A percentile compares a stretch with the other conserved stretches of the same genome.
These are phyloP conservation scores for Zhengitettix transpicula DNA, from an alignment of 2,888 invertebrate genomes.

Conservation along the genomic window DNA sequence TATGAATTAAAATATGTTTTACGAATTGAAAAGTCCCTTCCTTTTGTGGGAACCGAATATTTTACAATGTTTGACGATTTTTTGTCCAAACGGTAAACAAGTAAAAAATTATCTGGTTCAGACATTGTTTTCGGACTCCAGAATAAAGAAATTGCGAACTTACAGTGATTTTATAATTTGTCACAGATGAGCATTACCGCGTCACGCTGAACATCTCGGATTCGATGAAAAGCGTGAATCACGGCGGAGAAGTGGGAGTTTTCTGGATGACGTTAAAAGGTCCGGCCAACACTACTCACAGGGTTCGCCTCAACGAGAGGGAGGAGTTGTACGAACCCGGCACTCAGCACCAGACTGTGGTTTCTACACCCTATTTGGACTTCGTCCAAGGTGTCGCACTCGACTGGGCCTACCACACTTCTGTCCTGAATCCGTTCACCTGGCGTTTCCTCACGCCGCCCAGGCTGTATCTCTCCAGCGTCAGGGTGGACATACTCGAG, in stretches of 20 bases:
- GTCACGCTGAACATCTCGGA: not conserved
- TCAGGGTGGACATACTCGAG: slow-evolving; percentile 57
- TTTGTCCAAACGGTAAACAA: not conserved
- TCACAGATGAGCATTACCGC: not conserved
- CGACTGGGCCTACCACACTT: slow-evolving; percentile 64
- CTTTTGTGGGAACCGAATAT: not conserved
- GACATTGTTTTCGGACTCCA: not conserved
- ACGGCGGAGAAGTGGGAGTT: not conserved
- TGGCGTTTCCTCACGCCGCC: slow-evolving; percentile 64
- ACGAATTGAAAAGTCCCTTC: no score
- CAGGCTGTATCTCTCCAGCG: slow-evolving; percentile 51
- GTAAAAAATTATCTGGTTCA: not conserved
- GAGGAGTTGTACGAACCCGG: slow-evolving; percentile 36
- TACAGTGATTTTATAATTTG: not conserved
- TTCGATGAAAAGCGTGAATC: not conserved
- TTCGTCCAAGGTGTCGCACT: slow-evolving; percentile 50
- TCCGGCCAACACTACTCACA: not conserved
- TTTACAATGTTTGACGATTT: not conserved
- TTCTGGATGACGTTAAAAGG: not conserved
- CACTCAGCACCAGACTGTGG: slow-evolving; percentile 43
- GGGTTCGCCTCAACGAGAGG: not conserved
- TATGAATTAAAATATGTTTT: no score
- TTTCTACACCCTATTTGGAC: slow-evolving; percentile 49
- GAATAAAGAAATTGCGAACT: not conserved
- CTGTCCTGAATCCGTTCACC: slow-evolving; percentile 63